Evolutionary conservation across 1,140 invertebrate genomes (phyloP), one percentile per base, ranked within the genome.

Genomic region (Venustaconcha ellipsiformis): DNA sequence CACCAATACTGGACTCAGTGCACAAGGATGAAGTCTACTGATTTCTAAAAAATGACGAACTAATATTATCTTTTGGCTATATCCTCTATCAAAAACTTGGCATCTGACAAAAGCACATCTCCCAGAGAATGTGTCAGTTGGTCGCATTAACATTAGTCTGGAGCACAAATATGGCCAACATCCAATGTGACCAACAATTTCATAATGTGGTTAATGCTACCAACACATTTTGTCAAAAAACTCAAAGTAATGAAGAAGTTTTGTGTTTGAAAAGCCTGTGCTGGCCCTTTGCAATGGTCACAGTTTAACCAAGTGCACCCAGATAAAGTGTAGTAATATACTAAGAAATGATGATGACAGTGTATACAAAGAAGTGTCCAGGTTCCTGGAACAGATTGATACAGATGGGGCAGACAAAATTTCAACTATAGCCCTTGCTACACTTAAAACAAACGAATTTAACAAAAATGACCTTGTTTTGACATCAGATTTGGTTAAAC

Each of bases 361-460:
- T 14, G 23, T 23, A 12, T 57, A 14, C 12, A 56, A 74, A 17
- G 3, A 67, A 74, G n/a, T 4, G 56, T 58, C 68, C 15, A 67
- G 57, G 14, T 75, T 75, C 63, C 23, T 30, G 4, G 63, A 68
- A 59, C 67, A 69, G 20, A 59, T 62, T 15, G 62, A 30, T 56
- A 4, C 6, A 55, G 73, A 75, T 14, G 64, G 73, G 73, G 64
- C 55, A 55, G 57, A 75, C 62, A 55, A 14, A 20, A 69, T 75
- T 55, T 75, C 73, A 30, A 20, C 20, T 20, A 67, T 69, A 56
- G 67, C 73, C n/a, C 64, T 75, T n/a, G 67, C 73, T 17, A 69
- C 73, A 11, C 67, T 75, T 59, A 75, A 67, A 69, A 69, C 73
- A 62, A 75, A 75, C 67, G 60, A 74, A n/a, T 74, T 67, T 67